Evolutionary conservation across 2,888 invertebrate species (phyloP), one percentile per base, ranked within the genome.

Genomic region (Augochlorella aurata): DNA sequence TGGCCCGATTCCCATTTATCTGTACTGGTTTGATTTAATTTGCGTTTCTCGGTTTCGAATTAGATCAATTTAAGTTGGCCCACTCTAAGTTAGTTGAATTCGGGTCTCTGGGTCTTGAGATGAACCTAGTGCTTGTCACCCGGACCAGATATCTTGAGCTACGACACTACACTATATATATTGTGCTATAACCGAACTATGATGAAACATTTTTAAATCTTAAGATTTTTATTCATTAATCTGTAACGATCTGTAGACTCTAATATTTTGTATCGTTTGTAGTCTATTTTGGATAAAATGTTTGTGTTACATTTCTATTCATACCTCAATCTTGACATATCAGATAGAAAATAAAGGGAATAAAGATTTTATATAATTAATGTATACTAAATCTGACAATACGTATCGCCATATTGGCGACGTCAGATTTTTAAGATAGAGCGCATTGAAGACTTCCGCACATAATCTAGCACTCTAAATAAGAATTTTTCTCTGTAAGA

Each of bases 11-110:
- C 61, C 61, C 29, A 29, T 63, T 63, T 29, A 29, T 63, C 29
- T 14, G 61, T 18, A 63, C 18, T 63, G 18, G 8, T 63, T 29
- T 29, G 29, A 63, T 63, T 63, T 29, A 63, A 29, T 63, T 63
- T 18, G 29, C 29, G 29, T 63, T 63, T 18, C 61, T 18, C 61
- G 1, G 61, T 38, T 38, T 9, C 29, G 9, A 29, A 63, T 29
- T 63, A 18, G 61, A 38, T 24, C 61, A 29, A 63, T 63, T 63
- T 38, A 63, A 63, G 61, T 63, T 63, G 18, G 29, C 18, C 61
- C 9, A 38, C 16, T 16, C 29, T 38, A 29, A 63, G 29, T 63
- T 9, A 0, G 29, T 9, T 63, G 18, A 63, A 63, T 63, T 58
- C 58, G 58, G 61, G 16, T 63, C 18, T 63, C 61, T 58, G 24